phyloP scores from a whole-genome alignment of 53 echinoderm and acorn worm genomes.

The Henricia sp. region DNA sequence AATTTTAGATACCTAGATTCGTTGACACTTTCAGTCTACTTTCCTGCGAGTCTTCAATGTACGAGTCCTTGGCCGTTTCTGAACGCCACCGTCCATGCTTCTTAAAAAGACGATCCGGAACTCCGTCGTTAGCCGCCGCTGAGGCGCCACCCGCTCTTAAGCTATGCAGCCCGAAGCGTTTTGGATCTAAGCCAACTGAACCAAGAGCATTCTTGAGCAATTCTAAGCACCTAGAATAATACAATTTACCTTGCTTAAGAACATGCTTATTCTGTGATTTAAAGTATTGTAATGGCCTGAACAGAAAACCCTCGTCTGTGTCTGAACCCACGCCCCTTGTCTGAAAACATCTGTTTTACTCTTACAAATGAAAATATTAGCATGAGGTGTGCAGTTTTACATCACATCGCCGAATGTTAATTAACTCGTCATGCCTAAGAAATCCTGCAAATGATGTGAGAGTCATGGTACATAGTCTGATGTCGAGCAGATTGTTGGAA shows the following conservation, averaged over 20 bases:
- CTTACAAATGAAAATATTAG: neutral
- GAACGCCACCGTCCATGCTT: slow-evolving; percentile 19
- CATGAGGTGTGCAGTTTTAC: neutral
- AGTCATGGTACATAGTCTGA: neutral
- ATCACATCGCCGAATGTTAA: neutral
- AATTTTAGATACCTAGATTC: neutral
- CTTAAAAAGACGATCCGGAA: slow-evolving; percentile 2
- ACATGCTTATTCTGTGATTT: neutral
- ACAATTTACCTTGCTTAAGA: neutral
- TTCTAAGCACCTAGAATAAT: neutral
- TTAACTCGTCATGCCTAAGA: slow-evolving; percentile 1
- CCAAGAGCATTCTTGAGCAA: neutral
- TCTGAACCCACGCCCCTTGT: slow-evolving; percentile 5
- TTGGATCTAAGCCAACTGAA: neutral
- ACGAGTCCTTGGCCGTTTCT: slow-evolving; percentile 1
- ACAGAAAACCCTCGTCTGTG: neutral
- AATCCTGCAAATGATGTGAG: slow-evolving; percentile 7
- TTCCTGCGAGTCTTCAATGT: neutral
- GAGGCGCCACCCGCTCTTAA: slow-evolving; percentile 13
- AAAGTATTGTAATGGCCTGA: neutral
- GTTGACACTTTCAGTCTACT: neutral
- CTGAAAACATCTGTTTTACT: slow-evolving; percentile 25
- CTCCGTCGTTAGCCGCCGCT: neutral
- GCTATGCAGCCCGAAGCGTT: neutral
- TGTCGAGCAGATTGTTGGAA: neutral